These are phyloP conservation scores for Acipenser oxyrinchus DNA, from an alignment of 2,797 vertebrate species.

Conservation along the genomic window DNA sequence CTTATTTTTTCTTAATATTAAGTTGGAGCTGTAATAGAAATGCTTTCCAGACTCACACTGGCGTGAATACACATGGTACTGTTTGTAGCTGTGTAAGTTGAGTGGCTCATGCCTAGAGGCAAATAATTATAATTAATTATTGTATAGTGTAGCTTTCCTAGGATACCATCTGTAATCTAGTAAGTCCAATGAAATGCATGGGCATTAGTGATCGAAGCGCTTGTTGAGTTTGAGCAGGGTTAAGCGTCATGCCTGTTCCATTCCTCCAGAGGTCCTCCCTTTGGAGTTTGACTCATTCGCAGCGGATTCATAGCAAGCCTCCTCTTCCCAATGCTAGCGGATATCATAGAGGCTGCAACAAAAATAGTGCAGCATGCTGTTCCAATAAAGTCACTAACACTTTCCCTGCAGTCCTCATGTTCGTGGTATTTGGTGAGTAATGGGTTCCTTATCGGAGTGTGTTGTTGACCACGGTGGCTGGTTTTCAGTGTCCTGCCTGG, in stretches of 20 bases:
- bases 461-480: slow-evolving; percentile 12
- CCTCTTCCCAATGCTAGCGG: neutral
- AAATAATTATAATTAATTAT: neutral
- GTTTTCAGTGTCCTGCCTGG: neutral
- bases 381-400: neutral
- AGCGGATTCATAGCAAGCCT: neutral
- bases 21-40: slow-evolving; percentile 7
- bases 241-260: neutral
- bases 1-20: neutral
- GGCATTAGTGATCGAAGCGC: no score
- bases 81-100: slow-evolving; percentile 11
- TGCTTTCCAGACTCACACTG: slow-evolving; percentile 18
- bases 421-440: slow-evolving; percentile 15
- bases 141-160: no score
- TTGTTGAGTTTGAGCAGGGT: neutral
- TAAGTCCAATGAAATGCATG: neutral
- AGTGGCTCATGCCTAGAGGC: neutral
- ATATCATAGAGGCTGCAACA: neutral
- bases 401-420: slow-evolving; percentile 9
- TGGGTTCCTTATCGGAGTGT: slow-evolving; percentile 13
- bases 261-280: neutral
- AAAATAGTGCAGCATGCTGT: neutral
- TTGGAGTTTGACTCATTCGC: no score
- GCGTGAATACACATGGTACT: neutral
- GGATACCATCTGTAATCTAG: no score